Evolutionary conservation across 2,797 vertebrate genomes (phyloP), one percentile per base, ranked within the genome.

Genomic region (Enteromius argenteus): DNA sequence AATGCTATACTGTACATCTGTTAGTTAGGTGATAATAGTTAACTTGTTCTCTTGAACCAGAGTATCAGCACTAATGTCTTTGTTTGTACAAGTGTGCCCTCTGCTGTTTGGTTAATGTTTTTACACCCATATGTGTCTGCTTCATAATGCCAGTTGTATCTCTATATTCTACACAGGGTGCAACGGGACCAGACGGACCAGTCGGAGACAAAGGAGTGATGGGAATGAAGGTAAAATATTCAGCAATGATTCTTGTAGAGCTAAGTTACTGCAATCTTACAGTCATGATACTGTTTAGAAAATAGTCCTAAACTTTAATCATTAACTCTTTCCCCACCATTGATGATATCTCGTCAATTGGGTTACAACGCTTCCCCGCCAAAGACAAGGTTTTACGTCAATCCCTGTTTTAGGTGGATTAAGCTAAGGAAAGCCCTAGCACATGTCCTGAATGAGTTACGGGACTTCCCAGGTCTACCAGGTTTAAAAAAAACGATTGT

Each of bases 101-200:
- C 88, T 89, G 80, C 82, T 87, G 88, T 86, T 87, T 67, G 74
- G n/a, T 10, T 56, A 14, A 21, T 56, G 69, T 62, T 80, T 51
- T 83, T 79, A 42, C 66, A 64, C 67, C 30, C 71, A 21, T 19
- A 35, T 39, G 32, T 14, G 19, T 0, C 23, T 60, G 32, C 19
- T 71, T 68, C 74, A 74, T 62, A 30, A 56, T 82, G 72, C 27
- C 82, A 49, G 51, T 85, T 78, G 84, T 72, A 73, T 10, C 89
- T 62, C 82, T 56, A 27, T 39, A 14, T 37, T 27, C 10, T 13
- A 44, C 23, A 0, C 3, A 95, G 95, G 94, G 95, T 88, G 91
- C 89, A 4, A 89, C 84, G 30, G 95, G 95, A 88, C 90, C 88
- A 27, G 93, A 94, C 49, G 95, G 95, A 51, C 89, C 66, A 0